Evolutionary conservation across 2,113 vertebrate genomes (phyloP), one percentile per base, ranked within the genome.

Genomic region (Crotalus horridus): DNA sequence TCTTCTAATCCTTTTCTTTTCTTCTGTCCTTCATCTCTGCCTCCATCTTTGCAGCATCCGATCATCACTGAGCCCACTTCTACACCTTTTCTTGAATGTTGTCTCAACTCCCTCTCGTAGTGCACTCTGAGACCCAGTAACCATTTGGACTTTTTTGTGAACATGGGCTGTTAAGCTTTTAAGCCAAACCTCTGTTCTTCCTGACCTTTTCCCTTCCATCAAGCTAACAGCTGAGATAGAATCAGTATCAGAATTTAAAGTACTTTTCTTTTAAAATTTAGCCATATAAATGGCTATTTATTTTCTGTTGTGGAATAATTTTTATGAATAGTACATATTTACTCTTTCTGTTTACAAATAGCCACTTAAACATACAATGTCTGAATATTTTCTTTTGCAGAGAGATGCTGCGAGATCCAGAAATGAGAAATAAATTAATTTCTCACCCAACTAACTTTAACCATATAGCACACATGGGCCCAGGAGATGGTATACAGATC

Each of bases 381-480:
- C 96, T n/a, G 93, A 91, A 6, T 95, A 46, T 97, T 96, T 97
- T 97, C 55, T 96, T 90, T 97, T 98, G 54, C 96, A 99, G 99
- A 97, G 99, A 99, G 97, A 99, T 99, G 99, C 98, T 99, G 87
- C 98, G 99, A 9, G 99, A 99, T 96, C 99, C 99, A 69, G 99
- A 99, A 98, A 99, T 99, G 99, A 98, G 99, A 98, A 99, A 99
- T 98, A 99, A 99, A 96, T 98, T 99, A 95, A 99, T 99, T 98
- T 99, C 99, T 97, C 99, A 99, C 96, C 99, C 99, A 95, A 99
- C 99, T 97, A 99, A 99, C 98, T 99, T 99, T 98, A 99, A 99
- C 98, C 99, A 99, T 89, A 99, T 99, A 97, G 99, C 99, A 97
- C 99, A 99, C 97, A 99, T 99, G 99, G 99, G 99, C 95, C 99